Conservation (phyloP, 2,797 vertebrate species). For the Peromyscus nudipes region DNA sequence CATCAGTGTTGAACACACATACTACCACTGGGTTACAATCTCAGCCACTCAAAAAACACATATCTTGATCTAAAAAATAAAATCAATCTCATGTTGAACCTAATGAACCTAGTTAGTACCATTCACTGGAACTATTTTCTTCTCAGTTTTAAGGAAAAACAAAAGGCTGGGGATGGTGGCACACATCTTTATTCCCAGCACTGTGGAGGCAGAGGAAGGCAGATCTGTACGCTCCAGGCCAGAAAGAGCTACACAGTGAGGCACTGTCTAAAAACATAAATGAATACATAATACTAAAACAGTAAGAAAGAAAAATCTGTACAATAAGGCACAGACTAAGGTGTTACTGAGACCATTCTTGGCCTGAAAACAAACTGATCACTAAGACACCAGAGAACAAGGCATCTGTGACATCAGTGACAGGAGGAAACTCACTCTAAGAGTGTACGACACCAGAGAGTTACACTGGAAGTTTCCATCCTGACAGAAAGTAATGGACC, state of each 20-base stretch:
- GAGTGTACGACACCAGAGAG: background rate
- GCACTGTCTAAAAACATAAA: background rate
- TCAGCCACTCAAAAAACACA: background rate
- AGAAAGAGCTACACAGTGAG: background rate
- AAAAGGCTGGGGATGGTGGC: background rate
- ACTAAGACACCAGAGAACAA: conserved; percentile 14
- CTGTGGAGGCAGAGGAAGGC: background rate
- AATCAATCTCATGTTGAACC: conserved; percentile 4
- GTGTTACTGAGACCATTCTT: background rate
- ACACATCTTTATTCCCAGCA: background rate
- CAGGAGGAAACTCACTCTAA: background rate
- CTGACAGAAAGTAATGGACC: background rate
- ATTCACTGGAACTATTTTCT: background rate
- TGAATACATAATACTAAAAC: background rate
- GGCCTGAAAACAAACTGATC: background rate
- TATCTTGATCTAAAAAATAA: conserved; percentile 46
- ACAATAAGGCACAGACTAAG: background rate
- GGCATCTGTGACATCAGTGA: rapidly evolving
- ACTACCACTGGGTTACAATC: background rate
- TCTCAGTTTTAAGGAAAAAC: background rate
- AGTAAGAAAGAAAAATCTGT: background rate
- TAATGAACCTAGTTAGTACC: background rate
- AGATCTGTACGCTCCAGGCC: background rate
- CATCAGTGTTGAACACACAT: background rate
- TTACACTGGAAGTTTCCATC: background rate